Percentiles rank a stretch among this genome's conserved stretches.
Conservation (phyloP, 2,888 invertebrate species). For the Tachystola acroxantha region DNA sequence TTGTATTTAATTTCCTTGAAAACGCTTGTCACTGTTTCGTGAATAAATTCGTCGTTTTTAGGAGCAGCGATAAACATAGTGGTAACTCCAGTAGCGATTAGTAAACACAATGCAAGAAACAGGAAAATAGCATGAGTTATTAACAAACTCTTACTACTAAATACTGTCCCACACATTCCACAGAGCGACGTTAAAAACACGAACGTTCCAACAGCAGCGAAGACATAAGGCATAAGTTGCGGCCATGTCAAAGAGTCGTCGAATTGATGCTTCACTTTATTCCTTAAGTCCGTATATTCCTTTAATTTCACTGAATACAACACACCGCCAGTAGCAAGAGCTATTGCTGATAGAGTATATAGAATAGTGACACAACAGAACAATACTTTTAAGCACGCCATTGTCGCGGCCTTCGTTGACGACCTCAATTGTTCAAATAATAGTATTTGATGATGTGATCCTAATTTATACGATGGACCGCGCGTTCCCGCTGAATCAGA, state of each 20-base stretch:
- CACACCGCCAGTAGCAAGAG: not conserved
- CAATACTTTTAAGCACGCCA: not conserved
- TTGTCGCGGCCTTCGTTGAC: no score
- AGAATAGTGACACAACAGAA: not conserved
- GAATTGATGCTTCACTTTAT: conserved; percentile 2
- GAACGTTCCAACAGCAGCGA: conserved; percentile 26
- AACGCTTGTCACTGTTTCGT: conserved; percentile 36
- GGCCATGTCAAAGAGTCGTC: conserved; percentile 26
- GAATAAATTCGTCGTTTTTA: conserved; percentile 35
- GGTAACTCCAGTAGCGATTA: conserved; percentile 24
- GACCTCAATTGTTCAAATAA: no score
- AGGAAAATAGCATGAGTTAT: conserved; percentile 26
- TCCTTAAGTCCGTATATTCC: conserved; percentile 3
- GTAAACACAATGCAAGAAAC: conserved; percentile 21
- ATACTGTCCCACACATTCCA: conserved; percentile 30
- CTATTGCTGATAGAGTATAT: not conserved
- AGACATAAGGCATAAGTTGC: conserved; percentile 40
- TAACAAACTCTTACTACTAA: conserved; percentile 25
- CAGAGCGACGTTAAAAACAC: conserved; percentile 7
- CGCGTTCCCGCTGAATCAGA: no score
- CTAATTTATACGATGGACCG: no score
- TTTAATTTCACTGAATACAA: conserved; percentile 3
- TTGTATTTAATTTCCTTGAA: conserved; percentile 30
- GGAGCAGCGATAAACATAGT: conserved; percentile 30
- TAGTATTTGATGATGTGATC: no score